phyloP scores from a whole-genome alignment of 2,797 vertebrate species.

The Nyctibius grandis region DNA sequence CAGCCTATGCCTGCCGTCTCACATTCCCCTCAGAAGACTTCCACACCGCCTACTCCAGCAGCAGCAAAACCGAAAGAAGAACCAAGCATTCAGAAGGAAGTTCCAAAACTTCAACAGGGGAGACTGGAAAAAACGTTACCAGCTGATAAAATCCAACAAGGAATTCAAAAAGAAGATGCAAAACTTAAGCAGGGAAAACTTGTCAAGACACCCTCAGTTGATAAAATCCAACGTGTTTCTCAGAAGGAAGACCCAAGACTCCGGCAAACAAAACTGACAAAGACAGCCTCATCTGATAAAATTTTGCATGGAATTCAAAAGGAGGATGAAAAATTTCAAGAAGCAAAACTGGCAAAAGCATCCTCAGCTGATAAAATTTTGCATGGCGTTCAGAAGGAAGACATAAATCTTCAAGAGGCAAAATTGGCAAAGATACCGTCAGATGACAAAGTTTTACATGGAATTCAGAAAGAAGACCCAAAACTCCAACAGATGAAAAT shows the following conservation, averaged over 20 bases:
- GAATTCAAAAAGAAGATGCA: slow-evolving; percentile 54
- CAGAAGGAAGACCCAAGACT: slow-evolving; percentile 46
- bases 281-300: slow-evolving; percentile 55
- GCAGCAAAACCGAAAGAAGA: slow-evolving; percentile 62
- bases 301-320: slow-evolving; percentile 47
- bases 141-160: slow-evolving; percentile 56
- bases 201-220: slow-evolving; percentile 53
- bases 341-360: slow-evolving; percentile 56
- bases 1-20: slow-evolving; percentile 43
- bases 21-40: slow-evolving; percentile 64
- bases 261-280: slow-evolving; percentile 52
- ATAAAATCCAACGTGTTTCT: slow-evolving; percentile 56
- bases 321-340: slow-evolving; percentile 32
- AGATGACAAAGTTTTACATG: slow-evolving; percentile 56
- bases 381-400: slow-evolving; percentile 43
- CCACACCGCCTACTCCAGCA: background rate
- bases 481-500: slow-evolving; percentile 60
- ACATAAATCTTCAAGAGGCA: slow-evolving; percentile 31
- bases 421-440: slow-evolving; percentile 50
- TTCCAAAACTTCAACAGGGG: slow-evolving; percentile 45
- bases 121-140: slow-evolving; percentile 52
- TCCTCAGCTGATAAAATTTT: slow-evolving; percentile 55
- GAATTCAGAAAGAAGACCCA: slow-evolving; percentile 44
- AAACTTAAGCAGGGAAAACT: slow-evolving; percentile 55
- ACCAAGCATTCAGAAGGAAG: slow-evolving; percentile 33